Evolutionary conservation across 64 coral and sea anemone species (phyloP).

Genomic region (Acropora tenuis): DNA sequence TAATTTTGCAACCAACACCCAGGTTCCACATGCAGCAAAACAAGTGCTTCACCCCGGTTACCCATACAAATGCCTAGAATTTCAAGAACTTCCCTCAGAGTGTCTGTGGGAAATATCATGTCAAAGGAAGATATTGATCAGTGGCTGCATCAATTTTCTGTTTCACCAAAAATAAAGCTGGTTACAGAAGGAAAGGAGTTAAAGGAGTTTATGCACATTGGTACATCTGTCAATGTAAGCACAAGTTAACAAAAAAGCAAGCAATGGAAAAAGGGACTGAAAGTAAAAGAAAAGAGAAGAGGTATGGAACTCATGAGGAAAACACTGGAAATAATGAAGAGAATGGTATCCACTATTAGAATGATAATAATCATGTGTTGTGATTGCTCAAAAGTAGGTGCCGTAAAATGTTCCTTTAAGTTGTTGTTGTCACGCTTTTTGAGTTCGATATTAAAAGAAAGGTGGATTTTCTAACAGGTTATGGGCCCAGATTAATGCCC

Average conservation of each 20-base stretch:
- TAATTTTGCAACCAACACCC: not conserved
- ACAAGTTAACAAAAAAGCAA: slow-evolving; percentile 53
- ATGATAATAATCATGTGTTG: no score
- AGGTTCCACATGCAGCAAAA: slow-evolving; percentile 19
- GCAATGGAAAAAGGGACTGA: slow-evolving; percentile 26
- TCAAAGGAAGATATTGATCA: slow-evolving; percentile 51
- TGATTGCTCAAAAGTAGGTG: no score
- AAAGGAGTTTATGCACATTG: slow-evolving; percentile 46
- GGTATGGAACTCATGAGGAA: slow-evolving; percentile 20
- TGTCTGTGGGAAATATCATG: slow-evolving; percentile 57
- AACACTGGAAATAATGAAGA: slow-evolving; percentile 31
- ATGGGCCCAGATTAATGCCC: no score
- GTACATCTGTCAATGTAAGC: slow-evolving; percentile 7
- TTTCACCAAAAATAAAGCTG: slow-evolving; percentile 58
- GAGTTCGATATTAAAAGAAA: no score
- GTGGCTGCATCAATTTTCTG: slow-evolving; percentile 45
- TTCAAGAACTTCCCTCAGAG: slow-evolving; percentile 37
- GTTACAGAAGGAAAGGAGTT: slow-evolving; percentile 44
- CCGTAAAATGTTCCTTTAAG: no score
- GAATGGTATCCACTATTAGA: slow-evolving; percentile 21
- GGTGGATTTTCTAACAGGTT: no score
- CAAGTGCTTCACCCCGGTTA: slow-evolving; percentile 43
- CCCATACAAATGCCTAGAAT: slow-evolving; percentile 38
- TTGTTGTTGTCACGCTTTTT: no score
- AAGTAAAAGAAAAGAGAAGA: not conserved